These are phyloP conservation scores for Beroe forskalii DNA, from an alignment of 37 sponge, comb jelly and placozoan genomes.

Conservation along the genomic window DNA sequence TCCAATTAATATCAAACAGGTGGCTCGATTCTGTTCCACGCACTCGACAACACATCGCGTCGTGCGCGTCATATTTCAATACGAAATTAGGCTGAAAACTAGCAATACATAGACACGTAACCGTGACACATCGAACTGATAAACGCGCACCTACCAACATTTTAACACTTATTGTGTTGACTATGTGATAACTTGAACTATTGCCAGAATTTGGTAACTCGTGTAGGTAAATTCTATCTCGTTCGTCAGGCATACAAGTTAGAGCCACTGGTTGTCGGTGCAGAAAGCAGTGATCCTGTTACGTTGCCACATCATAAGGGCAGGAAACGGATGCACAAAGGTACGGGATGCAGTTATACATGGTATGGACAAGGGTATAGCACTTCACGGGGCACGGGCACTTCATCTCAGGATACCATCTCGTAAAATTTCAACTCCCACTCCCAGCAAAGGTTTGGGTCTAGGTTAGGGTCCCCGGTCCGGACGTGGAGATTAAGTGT, in stretches of 20 bases:
- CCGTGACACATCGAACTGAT: not conserved
- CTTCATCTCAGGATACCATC: too few relatives aligned
- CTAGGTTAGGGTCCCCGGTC: too few relatives aligned
- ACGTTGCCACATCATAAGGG: slow-evolving; percentile 96
- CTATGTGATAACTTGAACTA: too few relatives aligned
- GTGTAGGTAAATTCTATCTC: not conserved
- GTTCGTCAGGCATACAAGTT: slow-evolving; percentile 77
- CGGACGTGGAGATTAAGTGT: too few relatives aligned
- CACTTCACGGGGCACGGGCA: too few relatives aligned
- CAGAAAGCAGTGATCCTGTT: slow-evolving; percentile 68
- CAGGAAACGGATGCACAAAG: slow-evolving; percentile 94
- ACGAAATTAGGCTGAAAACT: not conserved
- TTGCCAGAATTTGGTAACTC: not conserved
- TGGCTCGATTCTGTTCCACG: not conserved
- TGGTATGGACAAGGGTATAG: too few relatives aligned
- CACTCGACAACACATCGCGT: not conserved
- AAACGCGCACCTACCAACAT: too few relatives aligned
- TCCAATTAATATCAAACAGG: not conserved
- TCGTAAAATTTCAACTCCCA: too few relatives aligned
- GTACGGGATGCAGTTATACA: too few relatives aligned
- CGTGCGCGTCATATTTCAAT: not conserved
- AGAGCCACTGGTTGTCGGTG: slow-evolving; percentile 84
- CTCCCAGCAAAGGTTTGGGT: too few relatives aligned
- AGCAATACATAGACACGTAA: not conserved
- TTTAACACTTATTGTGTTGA: too few relatives aligned